Base-by-base conservation (phyloP, 2,797 vertebrate genomes). In the Cheirogaleus major region DNA sequence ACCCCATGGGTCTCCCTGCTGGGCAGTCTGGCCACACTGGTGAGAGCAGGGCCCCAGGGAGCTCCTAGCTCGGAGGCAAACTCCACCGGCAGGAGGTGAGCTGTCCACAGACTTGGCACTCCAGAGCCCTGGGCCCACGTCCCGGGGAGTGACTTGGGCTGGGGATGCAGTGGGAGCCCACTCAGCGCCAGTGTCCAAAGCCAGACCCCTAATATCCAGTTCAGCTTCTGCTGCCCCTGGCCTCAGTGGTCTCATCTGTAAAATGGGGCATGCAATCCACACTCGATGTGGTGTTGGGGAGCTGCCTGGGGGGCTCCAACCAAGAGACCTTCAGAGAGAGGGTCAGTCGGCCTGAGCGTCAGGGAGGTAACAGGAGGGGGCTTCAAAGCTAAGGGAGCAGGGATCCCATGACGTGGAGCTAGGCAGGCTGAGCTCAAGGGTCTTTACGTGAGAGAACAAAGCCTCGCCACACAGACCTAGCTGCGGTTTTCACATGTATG, bases 331-430 rank as follows among this genome's bases (percentile, higher is more conserved):
- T 63, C 10, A 2, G 87, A 79, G 83, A 48, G 6, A 48, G 5
- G 35, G 9, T 41, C 50, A 72, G 48, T 72, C 41, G 18, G 43
- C 25, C 5, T 15, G 89, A 32, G n/a, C 30, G 43, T 57, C 43
- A 30, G 38, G 23, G 78, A 63, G 30, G 30, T 45, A 32, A 15
- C 30, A 61, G 32, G 27, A 55, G 6, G 15, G 10, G 41, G 10
- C 52, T 32, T 50, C 35, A 30, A 63, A 30, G 45, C 38, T 61
- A 4, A 12, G 63, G 45, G 59, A 35, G n/a, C 43, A 45, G 30
- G n/a, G 6, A 1, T 41, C 48, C 7, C 23, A 0, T 13, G 65
- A 35, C 2, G 0, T 1, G 4, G 35, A 55, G 25, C 4, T 17
- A 59, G 20, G 63, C 55, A 43, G 84, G 43, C 22, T 61, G 22